Evolutionary conservation across 2,113 vertebrate species (phyloP), one percentile per base, ranked within the genome.

Genomic region (Collichthys lucidus): DNA sequence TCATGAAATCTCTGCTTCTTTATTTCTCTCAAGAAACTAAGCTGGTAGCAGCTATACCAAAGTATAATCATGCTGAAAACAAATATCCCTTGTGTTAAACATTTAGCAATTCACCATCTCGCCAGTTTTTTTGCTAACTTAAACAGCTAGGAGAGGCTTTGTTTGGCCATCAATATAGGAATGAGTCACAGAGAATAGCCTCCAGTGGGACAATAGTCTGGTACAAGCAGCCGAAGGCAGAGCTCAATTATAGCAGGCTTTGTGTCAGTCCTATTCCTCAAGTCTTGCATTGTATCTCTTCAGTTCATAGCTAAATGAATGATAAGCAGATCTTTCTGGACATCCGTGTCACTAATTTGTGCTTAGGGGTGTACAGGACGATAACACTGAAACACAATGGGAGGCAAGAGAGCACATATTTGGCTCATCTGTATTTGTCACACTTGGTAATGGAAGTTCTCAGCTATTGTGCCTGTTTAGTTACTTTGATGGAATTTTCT

Each of bases 371-470:
- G 86, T 70, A 63, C 64, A 44, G 59, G 72, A 77, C 59, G 88
- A 91, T 91, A 88, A 90, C 84, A 79, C 68, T 31, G 60, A 6
- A 71, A 52, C 73, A 90, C 84, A 92, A 83, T 85, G 63, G 56
- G 46, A 68, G 24, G 26, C n/a, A 11, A 60, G 20, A 69, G 8
- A 14, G 42, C 14, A 63, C 64, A 82, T 17, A 56, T 88, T 86
- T 74, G 80, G 20, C 47, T 81, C 64, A 75, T 69, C 63, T 67
- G 42, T 85, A 72, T 83, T 76, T 87, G 78, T 79, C 55, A 82
- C 44, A 42, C 69, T 78, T 61, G 10, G 59, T 75, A 81, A 83
- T 80, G 57, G 63, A 65, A 76, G 63, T 85, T 81, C 52, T 59
- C 44, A 31, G 72, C 65, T 65, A 77, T 86, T 87, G 57, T 84